Conservation (phyloP, 2,797 vertebrate species). For the Lindbergichthys nudifrons region DNA sequence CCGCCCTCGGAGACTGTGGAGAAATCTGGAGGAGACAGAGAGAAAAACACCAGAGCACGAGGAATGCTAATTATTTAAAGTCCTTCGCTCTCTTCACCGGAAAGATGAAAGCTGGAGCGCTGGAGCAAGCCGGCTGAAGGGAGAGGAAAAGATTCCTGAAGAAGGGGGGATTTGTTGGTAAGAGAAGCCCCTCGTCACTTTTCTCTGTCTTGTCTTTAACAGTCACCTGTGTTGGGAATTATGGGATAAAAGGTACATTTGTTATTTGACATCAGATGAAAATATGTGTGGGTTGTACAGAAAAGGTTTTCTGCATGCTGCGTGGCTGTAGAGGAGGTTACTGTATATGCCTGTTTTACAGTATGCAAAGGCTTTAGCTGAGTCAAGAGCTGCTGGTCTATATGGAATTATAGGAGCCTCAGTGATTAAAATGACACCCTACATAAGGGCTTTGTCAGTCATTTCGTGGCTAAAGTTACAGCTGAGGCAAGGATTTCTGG, state of each 20-base stretch:
- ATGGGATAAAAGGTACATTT: conserved; percentile 40
- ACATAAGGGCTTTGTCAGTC: conserved; percentile 35
- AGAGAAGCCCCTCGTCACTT: conserved; percentile 67
- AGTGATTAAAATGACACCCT: conserved; percentile 37
- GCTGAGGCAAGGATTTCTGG: conserved; percentile 64
- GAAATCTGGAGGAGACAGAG: conserved; percentile 64
- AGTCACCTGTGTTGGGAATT: conserved; percentile 60
- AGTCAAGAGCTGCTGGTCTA: conserved; percentile 54
- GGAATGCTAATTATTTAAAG: conserved; percentile 67
- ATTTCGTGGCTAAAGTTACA: conserved; percentile 55
- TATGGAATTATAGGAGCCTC: conserved; percentile 31
- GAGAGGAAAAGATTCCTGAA: conserved; percentile 62
- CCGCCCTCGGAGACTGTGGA: conserved; percentile 64
- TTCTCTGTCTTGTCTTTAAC: conserved; percentile 48
- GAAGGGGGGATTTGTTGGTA: conserved; percentile 70
- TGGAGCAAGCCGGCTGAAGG: conserved; percentile 67
- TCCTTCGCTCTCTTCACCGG: conserved; percentile 42
- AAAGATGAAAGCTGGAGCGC: conserved; percentile 65
- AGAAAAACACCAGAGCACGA: conserved; percentile 60
- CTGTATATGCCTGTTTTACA: conserved; percentile 55
- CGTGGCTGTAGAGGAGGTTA: conserved; percentile 49
- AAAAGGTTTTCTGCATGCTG: conserved; percentile 66
- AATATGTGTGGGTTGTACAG: conserved; percentile 33
- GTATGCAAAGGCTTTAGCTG: conserved; percentile 57
- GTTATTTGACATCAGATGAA: conserved; percentile 8